Evolutionary conservation across 2,113 vertebrate species (phyloP), one percentile per base, ranked within the genome.

Genomic region (Daphoenositta chrysoptera): DNA sequence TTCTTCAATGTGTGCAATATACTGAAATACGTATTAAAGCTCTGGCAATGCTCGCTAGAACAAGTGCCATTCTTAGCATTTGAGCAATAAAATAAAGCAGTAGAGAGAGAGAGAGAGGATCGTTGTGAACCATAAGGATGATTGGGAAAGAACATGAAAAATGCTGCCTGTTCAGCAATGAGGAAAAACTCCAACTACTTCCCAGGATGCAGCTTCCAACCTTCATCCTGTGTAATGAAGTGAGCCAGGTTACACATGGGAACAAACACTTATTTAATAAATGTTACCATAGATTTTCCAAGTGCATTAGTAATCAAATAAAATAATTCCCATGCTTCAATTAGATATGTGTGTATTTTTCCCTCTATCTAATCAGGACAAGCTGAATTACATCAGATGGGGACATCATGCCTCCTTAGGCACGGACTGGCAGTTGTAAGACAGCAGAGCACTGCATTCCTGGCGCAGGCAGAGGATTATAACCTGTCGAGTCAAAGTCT

Each of bases 401-500:
- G 73, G 68, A 92, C 79, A 80, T 60, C 48, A 15, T 15, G 70
- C 73, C 82, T 93, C 80, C 64, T 86, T 77, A 47, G 56, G 42
- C 82, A 73, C 0, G 0, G 76, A 24, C 47, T 56, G 83, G 76
- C 88, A 40, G 83, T 13, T n/a, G 44, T 60, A 63, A 88, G 44
- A 26, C 19, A 54, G 22, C 64, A 64, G 72, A 90, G 64, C n/a
- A 4, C 33, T 22, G 60, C 60, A 31, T 78, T 90, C 83, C 88
- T 12, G 2, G 63, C 16, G 0, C 69, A 75, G 48, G 93, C 77
- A 89, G 65, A 61, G 89, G 61, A 92, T 91, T 94, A 92, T 30
- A 91, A 84, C 94, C 85, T 81, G 68, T 87, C 9, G 6, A 94
- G 80, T 70, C 80, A 84, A 93, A 92, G 83, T 90, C 90, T 88